Percentiles rank a stretch among this genome's conserved stretches.
phyloP scores from a whole-genome alignment of 2,797 vertebrate species.

The Pipistrellus nathusii region DNA sequence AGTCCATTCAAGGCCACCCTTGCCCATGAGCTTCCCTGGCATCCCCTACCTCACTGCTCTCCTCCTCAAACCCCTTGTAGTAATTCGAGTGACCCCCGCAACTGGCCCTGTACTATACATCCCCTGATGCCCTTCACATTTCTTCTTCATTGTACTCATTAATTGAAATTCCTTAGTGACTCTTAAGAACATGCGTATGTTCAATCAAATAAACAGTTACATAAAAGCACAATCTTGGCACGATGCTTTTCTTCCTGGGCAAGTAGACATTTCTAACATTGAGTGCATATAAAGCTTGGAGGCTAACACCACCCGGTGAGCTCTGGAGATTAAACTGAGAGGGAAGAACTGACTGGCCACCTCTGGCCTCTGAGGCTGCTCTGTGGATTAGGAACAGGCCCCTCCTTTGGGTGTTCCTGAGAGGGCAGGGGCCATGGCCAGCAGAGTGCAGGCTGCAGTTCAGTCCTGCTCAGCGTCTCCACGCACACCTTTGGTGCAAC shows the following conservation, averaged over 20 bases:
- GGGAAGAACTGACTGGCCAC: neutral
- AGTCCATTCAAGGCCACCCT: neutral
- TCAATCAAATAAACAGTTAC: neutral
- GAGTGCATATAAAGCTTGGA: neutral
- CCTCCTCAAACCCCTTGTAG: neutral
- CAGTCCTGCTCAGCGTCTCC: neutral
- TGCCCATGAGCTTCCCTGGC: neutral
- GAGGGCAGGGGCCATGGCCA: neutral
- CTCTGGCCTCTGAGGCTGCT: fast-evolving
- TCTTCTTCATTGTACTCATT: neutral
- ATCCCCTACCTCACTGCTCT: neutral
- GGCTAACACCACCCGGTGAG: neutral
- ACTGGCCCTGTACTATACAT: too few relatives aligned
- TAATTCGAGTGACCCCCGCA: neutral
- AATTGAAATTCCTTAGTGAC: neutral
- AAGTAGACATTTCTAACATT: neutral
- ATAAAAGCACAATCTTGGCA: neutral
- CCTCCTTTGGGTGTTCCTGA: neutral
- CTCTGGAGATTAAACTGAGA: neutral
- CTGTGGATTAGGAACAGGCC: neutral
- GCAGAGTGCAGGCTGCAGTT: neutral
- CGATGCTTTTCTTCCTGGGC: neutral
- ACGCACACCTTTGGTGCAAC: neutral
- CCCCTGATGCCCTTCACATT: neutral
- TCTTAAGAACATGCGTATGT: neutral